Conservation (phyloP, 1,140 invertebrate species). For the Tetragonula clypearis region DNA sequence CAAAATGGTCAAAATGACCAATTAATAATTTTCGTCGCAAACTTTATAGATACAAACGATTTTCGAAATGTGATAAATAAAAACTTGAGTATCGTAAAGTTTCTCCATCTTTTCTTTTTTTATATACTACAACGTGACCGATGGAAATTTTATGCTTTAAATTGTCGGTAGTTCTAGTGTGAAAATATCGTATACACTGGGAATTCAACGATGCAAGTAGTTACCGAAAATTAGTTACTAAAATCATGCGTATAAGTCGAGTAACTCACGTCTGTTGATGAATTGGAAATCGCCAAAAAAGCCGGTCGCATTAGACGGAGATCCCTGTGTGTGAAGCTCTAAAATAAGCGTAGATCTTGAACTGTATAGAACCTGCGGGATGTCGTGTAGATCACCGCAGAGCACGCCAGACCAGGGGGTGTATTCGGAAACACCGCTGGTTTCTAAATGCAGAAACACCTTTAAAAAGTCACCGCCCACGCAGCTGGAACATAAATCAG, state of each 20-base stretch:
- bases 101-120: no score
- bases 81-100: no score
- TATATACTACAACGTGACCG: no score
- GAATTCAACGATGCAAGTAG: no score
- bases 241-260: background rate
- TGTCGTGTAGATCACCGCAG: slow-evolving; percentile 88
- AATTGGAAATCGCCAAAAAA: slow-evolving; percentile 91
- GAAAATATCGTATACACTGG: no score
- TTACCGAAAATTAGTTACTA: background rate
- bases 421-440: slow-evolving; percentile 88
- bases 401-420: slow-evolving; percentile 89
- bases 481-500: slow-evolving; percentile 86
- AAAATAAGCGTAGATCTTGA: slow-evolving; percentile 90
- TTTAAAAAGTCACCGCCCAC: slow-evolving; percentile 89
- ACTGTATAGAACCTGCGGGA: slow-evolving; percentile 90
- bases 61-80: no score
- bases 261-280: slow-evolving; percentile 89
- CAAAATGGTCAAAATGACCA: no score
- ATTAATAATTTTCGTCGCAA: no score
- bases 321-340: slow-evolving; percentile 89
- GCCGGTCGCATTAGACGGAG: slow-evolving; percentile 86
- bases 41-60: no score
- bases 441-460: slow-evolving; percentile 88
- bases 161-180: no score
- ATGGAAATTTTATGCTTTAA: no score